Base-by-base conservation (phyloP, 2,888 invertebrate species). In the Nephrocerus scutellatus region DNA sequence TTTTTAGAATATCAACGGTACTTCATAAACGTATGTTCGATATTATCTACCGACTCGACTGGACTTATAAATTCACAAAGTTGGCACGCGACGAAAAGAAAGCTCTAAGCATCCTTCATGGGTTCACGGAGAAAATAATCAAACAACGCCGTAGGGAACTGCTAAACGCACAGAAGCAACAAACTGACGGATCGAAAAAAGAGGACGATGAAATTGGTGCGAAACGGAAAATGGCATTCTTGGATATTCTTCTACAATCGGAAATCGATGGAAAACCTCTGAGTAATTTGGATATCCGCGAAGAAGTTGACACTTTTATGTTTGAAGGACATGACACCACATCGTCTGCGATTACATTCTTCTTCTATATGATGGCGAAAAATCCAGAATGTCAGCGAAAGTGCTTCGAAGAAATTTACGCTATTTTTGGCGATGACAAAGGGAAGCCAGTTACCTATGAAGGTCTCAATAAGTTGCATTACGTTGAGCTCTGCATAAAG, bases 281-380 rank as follows among this genome's bases (percentile, higher is more conserved):
- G 29, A 72, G 72, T 7, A 74, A 77, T 46, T 59, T 74, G 20
- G 74, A 75, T 43, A 73, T 84, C 28, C 70, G 78, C 37, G 79
- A 82, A 57, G 80, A 83, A 67, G 80, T 82, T 0, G 79, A 82
- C 48, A 83, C 83, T 0, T 82, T 83, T 50, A 78, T 83, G 77
- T 83, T 83, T 61, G 82, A 76, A 62, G 73, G 72, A 0, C 71
- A 74, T 39, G 72, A 74, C 41, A 74, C 74, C 4, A 74, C 73
- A 8, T 68, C 73, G 0, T 68, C 73, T 10, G 71, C 71, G 3
- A 62, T 75, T 9, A 64, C 64, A 40, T 75, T 74, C 62, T 57
- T 70, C 32, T 60, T 75, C 18, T 74, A 72, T 44, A 63, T 67
- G 43, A 56, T 75, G 26, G 72, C 72, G 2, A 56, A 57, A 18